These are phyloP conservation scores for Ochropleura plecta DNA, from an alignment of 2,888 invertebrate genomes.

Conservation along the genomic window DNA sequence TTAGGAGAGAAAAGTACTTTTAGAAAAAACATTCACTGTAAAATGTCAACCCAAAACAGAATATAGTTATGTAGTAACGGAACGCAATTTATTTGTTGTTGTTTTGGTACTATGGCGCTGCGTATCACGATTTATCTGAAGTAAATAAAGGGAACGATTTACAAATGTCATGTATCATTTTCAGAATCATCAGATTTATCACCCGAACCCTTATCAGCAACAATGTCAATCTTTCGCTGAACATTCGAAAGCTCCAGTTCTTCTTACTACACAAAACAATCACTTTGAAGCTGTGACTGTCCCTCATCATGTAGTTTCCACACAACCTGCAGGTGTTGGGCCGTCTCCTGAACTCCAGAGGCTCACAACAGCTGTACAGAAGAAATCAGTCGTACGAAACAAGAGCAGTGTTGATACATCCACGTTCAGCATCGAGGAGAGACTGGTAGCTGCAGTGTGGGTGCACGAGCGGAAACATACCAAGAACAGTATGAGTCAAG, in stretches of 20 bases:
- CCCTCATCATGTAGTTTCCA: conserved; percentile 39
- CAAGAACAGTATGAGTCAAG: conserved; percentile 74
- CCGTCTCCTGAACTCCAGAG: conserved; percentile 12
- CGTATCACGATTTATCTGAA: neutral
- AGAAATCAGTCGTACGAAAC: conserved; percentile 48
- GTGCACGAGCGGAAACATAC: conserved; percentile 85
- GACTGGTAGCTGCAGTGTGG: conserved; percentile 87
- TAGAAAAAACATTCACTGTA: neutral
- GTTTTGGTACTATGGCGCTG: neutral
- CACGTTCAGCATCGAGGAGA: conserved; percentile 82
- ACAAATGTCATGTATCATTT: conserved; percentile 66
- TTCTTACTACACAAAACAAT: conserved; percentile 42
- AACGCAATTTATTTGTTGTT: conserved; percentile 16
- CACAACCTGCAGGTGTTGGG: conserved; percentile 21
- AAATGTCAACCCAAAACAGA: neutral
- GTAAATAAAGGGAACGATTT: neutral
- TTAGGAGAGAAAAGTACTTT: neutral
- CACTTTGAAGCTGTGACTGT: conserved; percentile 48
- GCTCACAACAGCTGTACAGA: conserved; percentile 18
- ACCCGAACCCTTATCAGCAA: conserved; percentile 67
- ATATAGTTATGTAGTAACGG: neutral
- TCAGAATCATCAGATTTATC: conserved; percentile 79
- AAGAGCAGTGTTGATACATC: conserved; percentile 74
- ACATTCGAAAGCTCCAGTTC: conserved; percentile 55
- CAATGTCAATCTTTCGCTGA: conserved; percentile 63